Base-by-base conservation (phyloP, 2,888 invertebrate genomes). In the Argyra leucocephala region DNA sequence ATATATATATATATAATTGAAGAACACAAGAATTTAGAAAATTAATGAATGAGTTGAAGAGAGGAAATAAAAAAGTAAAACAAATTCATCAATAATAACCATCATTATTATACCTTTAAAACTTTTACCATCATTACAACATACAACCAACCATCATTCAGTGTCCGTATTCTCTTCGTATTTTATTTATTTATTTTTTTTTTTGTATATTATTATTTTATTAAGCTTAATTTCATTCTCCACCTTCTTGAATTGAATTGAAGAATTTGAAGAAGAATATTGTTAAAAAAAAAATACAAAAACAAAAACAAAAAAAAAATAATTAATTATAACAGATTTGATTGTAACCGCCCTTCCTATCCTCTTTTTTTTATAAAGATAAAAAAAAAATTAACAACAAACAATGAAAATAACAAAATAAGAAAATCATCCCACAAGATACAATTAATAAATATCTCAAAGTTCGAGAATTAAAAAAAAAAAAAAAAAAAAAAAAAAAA, bases 261-360 rank as follows among this genome's bases (percentile, higher is more conserved):
- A 26, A 26, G 7, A 26, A 26, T 6, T 6, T 26, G 26, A 26
- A 26, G 7, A 26, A 26, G 26, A 4, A 26, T 6, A 26, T 6
- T 7, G 7, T 6, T 9, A 37, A 5, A 37, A 37, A 37, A 37
- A 37, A 37, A 37, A 15, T 9, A 12, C 6, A 37, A 48, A 2
- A 48, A 18, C 5, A 48, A 15, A 18, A 48, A 15, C 12, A 48
- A 18, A 18, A 15, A 48, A 3, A 48, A 18, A 48, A n/a, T 48
- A 48, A 48, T 48, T 48, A 48, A 48, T 48, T 48, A 48, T 48
- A 48, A 48, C 48, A 48, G 48, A 48, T 48, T 48, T 48, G 48
- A 48, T 48, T 48, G 48, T 18, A 48, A 48, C 48, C 48, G 48
- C 48, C 48, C 18, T 48, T 48, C 15, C 18, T n/a, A 48, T 12